Conservation (phyloP, 2,888 invertebrate species). For the Rotaria magnacalcarata region DNA sequence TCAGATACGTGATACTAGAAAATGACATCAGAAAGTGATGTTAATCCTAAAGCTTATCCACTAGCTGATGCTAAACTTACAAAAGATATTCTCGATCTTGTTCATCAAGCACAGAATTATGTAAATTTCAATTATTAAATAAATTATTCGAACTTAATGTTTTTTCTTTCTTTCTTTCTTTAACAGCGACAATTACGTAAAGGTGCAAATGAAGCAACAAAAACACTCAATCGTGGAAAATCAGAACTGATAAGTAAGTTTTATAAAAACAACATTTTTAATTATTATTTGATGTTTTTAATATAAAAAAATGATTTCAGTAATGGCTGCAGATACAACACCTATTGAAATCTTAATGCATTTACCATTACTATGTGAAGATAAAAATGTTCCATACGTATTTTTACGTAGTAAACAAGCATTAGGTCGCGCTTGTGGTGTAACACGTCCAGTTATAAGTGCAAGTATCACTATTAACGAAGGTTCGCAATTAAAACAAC, state of each 20-base stretch:
- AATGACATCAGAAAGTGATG: slow-evolving; percentile 48
- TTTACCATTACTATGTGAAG: slow-evolving; percentile 92
- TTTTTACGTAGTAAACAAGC: slow-evolving; percentile 93
- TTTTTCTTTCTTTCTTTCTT: background rate
- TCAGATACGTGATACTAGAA: background rate
- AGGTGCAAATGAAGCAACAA: slow-evolving; percentile 98
- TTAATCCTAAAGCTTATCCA: slow-evolving; percentile 85
- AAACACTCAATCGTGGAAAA: slow-evolving; percentile 87
- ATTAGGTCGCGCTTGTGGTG: slow-evolving; percentile 91
- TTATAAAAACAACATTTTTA: too few relatives aligned
- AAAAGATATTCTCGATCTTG: slow-evolving; percentile 84
- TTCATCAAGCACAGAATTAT: slow-evolving; percentile 92
- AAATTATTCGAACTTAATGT: background rate
- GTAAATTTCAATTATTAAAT: slow-evolving; percentile 60
- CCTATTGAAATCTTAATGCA: slow-evolving; percentile 94
- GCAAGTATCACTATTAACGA: slow-evolving; percentile 91
- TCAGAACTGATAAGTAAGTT: slow-evolving; percentile 74
- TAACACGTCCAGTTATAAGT: slow-evolving; percentile 89
- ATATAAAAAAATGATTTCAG: slow-evolving; percentile 53
- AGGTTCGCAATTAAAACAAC: slow-evolving; percentile 89
- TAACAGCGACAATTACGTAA: slow-evolving; percentile 73
- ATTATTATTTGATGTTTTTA: background rate
- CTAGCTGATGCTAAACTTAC: slow-evolving; percentile 81
- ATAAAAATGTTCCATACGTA: slow-evolving; percentile 93
- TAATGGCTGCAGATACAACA: slow-evolving; percentile 96